Evolutionary conservation across 2,113 vertebrate genomes (phyloP).

Genomic region (Pseudopipra pipra): DNA sequence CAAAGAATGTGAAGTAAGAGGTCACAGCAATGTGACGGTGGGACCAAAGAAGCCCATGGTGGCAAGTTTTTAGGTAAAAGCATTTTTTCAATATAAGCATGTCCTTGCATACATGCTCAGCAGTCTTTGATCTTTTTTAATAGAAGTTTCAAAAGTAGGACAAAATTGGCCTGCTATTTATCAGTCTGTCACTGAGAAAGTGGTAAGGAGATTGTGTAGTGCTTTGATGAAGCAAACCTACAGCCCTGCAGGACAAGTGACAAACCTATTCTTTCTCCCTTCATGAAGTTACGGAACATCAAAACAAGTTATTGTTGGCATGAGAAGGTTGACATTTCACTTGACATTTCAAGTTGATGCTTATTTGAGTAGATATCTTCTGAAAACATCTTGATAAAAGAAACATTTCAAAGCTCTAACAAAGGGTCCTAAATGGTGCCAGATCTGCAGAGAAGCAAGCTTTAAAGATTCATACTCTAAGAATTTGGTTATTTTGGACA

Average conservation of each 20-base stretch:
- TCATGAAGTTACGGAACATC: background rate
- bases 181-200: background rate
- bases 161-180: background rate
- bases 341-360: conserved; percentile 6
- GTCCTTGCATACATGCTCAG: background rate
- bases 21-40: background rate
- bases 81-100: background rate
- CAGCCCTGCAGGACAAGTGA: background rate
- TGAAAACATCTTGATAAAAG: background rate
- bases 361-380: background rate
- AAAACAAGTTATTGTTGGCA: background rate
- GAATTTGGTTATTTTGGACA: background rate
- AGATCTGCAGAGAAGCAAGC: background rate
- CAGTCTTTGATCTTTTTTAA: background rate
- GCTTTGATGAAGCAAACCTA: background rate
- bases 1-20: background rate
- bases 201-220: background rate
- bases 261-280: background rate
- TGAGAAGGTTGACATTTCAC: background rate
- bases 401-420: background rate
- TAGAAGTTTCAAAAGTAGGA: background rate
- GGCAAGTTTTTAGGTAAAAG: background rate
- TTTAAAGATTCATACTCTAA: background rate
- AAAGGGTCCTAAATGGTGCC: background rate
- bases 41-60: background rate